Conservation (phyloP, 1,140 invertebrate species). For the Calephelis virginiensis region DNA sequence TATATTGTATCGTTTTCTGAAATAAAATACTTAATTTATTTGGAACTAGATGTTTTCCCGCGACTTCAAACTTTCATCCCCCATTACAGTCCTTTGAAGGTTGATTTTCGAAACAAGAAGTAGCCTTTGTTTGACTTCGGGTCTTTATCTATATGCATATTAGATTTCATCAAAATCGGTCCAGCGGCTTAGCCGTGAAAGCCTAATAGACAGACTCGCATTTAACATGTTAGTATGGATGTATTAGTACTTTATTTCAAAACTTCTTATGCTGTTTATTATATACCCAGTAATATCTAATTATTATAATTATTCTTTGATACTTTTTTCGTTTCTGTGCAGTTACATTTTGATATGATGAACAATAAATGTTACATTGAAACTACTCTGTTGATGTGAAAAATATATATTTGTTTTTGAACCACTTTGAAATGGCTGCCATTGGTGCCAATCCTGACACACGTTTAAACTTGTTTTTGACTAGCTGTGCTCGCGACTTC, state of each 20-base stretch:
- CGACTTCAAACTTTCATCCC: too few species aligned
- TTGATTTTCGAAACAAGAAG: too few species aligned
- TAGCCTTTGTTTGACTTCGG: too few species aligned
- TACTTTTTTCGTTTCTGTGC: not conserved
- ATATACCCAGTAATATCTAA: slow-evolving; percentile 1
- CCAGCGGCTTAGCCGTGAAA: too few species aligned
- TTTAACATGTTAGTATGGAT: not conserved
- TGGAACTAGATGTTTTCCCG: slow-evolving; percentile 17
- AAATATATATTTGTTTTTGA: not conserved
- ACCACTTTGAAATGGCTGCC: too few species aligned
- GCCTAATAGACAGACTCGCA: too few species aligned
- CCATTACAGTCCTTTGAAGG: too few species aligned
- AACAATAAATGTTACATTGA: slow-evolving; percentile 1
- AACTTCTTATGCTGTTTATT: not conserved
- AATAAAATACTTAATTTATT: slow-evolving; percentile 76
- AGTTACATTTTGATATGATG: not conserved
- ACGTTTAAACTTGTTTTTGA: too few species aligned
- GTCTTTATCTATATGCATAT: too few species aligned
- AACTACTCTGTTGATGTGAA: not conserved
- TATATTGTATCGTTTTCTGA: slow-evolving; percentile 75
- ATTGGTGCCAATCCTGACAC: too few species aligned
- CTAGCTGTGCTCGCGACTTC: too few species aligned
- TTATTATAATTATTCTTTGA: slow-evolving; percentile 5
- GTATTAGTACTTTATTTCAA: slow-evolving; percentile 24
- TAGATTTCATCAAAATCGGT: too few species aligned